Evolutionary conservation across 2,113 vertebrate genomes (phyloP).

Genomic region (Psittacula cyanocephala): DNA sequence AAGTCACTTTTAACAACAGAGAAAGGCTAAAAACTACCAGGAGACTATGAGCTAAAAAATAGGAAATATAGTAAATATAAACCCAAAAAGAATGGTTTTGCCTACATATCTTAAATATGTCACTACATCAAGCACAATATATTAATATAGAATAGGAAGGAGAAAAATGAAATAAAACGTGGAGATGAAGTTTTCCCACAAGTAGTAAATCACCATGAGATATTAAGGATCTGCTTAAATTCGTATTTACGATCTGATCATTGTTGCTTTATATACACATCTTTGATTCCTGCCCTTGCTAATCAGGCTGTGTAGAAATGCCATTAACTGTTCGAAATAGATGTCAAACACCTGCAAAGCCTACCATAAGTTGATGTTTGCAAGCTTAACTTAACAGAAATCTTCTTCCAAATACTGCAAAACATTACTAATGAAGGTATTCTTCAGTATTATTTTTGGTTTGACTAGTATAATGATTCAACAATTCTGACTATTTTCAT

Average conservation of each 20-base stretch:
- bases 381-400: background rate
- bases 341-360: conserved; percentile 12
- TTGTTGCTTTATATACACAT: background rate
- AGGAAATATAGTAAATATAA: background rate
- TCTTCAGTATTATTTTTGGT: background rate
- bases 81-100: background rate
- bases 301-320: background rate
- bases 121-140: background rate
- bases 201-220: background rate
- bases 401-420: background rate
- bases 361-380: background rate
- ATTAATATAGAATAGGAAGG: background rate
- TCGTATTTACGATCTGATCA: background rate
- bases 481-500: background rate
- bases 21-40: background rate
- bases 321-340: background rate
- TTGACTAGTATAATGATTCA: background rate
- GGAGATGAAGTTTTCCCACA: background rate
- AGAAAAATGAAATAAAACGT: background rate
- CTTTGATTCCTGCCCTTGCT: background rate
- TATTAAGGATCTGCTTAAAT: background rate
- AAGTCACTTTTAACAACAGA: background rate
- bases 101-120: background rate
- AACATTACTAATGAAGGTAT: background rate
- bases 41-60: background rate